phyloP scores from a whole-genome alignment of 2,888 invertebrate species.

The Nymphalis urticae region DNA sequence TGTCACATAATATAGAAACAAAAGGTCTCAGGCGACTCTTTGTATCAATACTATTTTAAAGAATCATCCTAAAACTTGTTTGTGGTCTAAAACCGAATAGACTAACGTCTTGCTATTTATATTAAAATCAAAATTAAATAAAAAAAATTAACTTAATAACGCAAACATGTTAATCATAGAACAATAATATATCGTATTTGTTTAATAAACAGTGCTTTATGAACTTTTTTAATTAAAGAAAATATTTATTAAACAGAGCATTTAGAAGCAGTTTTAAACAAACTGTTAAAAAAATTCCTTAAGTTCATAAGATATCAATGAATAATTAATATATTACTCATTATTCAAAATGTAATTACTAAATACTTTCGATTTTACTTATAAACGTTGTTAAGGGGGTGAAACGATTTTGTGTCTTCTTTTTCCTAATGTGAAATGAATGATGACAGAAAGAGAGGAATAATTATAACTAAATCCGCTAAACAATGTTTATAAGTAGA shows the following conservation, averaged over 20 bases:
- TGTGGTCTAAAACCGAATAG: not conserved
- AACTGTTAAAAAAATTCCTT: not conserved
- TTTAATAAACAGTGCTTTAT: too few relatives aligned
- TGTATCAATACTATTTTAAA: conserved; percentile 5
- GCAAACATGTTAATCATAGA: not conserved
- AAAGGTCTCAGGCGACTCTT: not conserved
- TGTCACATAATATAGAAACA: not conserved
- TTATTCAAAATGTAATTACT: too few relatives aligned
- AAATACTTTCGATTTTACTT: too few relatives aligned
- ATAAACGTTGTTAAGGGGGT: too few relatives aligned
- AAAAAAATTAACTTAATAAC: not conserved
- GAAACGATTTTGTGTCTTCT: too few relatives aligned
- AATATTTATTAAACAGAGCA: not conserved
- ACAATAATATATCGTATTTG: too few relatives aligned
- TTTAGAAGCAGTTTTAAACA: not conserved
- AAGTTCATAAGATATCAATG: not conserved
- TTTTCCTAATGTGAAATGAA: too few relatives aligned
- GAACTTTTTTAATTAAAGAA: not conserved
- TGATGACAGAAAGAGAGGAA: too few relatives aligned
- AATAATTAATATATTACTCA: not conserved
- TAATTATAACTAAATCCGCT: too few relatives aligned
- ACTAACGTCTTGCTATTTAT: not conserved
- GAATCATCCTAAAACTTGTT: not conserved
- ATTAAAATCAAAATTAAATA: not conserved
- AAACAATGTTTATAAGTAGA: not conserved